Base-by-base conservation (phyloP, 1,140 invertebrate genomes). In the Platorchestia sp. region DNA sequence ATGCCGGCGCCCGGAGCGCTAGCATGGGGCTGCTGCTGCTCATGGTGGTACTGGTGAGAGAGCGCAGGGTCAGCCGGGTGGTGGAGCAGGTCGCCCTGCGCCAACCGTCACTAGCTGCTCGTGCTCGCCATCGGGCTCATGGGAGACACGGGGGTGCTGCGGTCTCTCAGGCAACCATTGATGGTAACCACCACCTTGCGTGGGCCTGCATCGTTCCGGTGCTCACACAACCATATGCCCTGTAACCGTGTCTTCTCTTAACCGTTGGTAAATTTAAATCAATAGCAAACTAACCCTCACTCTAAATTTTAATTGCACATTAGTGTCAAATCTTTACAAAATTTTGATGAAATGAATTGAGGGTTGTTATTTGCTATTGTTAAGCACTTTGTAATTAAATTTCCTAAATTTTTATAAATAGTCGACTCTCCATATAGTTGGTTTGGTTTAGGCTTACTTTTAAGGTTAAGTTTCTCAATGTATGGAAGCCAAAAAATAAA, bases 161-260 rank as follows among this genome's bases (percentile, higher is more conserved):
- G 98, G 96, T 96, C 96, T 95, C 98, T 98, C 96, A 98, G 97
- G 97, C 98, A 99, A 45, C 99, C 99, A 96, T 99, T 99, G 97
- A 99, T 97, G 95, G 99, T 99, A 96, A 99, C 98, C 96, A 99
- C 98, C 97, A 99, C 97, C 97, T 99, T 99, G 96, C 99, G 98
- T 97, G 98, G 99, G 96, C 99, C 99, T 96, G 99, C 99, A 97
- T 98, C 98, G 97, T 99, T 99, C 97, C 99, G 98, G 97, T 99
- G 99, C 97, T 99, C 99, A 97, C 99, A 99, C 96, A 99, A 97
- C 99, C 99, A 99, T 96, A 99, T 98, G 95, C 99, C 99, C 97
- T 99, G 95, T 41, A 14, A 89, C 16, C 27, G 42, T 14, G 41
- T 22, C 5, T 42, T 89, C 16, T 89, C 14, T 75, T 75, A 75